Percentiles rank a stretch among this genome's conserved stretches.
These are phyloP conservation scores for Acanthornis magna DNA, from an alignment of 2,797 vertebrate genomes.

Conservation along the genomic window DNA sequence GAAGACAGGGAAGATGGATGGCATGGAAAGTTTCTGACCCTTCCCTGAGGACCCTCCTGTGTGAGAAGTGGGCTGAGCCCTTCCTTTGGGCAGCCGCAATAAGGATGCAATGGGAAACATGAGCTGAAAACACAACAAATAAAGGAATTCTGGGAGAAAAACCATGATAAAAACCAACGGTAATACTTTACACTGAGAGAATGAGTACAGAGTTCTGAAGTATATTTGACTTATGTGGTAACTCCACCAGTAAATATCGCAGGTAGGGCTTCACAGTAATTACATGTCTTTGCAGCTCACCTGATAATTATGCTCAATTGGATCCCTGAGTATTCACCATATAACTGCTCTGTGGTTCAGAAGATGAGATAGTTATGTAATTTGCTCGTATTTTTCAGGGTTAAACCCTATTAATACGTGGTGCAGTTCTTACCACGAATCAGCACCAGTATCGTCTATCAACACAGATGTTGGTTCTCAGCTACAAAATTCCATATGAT, in stretches of 20 bases:
- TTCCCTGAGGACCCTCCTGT: background rate
- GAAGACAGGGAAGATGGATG: background rate
- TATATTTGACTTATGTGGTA: background rate
- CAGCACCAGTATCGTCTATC: background rate
- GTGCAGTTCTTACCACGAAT: background rate
- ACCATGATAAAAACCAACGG: background rate
- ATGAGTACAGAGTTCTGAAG: background rate
- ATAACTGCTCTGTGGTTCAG: background rate
- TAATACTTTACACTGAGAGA: background rate
- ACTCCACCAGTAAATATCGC: background rate
- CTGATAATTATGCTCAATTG: background rate
- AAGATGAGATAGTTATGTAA: background rate
- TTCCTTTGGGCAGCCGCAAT: background rate
- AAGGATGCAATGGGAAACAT: background rate
- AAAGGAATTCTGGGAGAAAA: background rate
- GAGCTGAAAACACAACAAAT: background rate
- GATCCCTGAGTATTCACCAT: background rate
- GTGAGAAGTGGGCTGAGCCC: background rate
- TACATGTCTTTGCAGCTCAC: background rate
- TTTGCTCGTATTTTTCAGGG: background rate
- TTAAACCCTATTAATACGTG: background rate
- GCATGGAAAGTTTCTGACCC: background rate
- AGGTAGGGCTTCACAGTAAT: background rate
- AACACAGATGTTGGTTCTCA: background rate
- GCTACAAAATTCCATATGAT: background rate